Evolutionary conservation across 1,140 invertebrate species (phyloP), one percentile per base, ranked within the genome.

Genomic region (Heliconius congener): DNA sequence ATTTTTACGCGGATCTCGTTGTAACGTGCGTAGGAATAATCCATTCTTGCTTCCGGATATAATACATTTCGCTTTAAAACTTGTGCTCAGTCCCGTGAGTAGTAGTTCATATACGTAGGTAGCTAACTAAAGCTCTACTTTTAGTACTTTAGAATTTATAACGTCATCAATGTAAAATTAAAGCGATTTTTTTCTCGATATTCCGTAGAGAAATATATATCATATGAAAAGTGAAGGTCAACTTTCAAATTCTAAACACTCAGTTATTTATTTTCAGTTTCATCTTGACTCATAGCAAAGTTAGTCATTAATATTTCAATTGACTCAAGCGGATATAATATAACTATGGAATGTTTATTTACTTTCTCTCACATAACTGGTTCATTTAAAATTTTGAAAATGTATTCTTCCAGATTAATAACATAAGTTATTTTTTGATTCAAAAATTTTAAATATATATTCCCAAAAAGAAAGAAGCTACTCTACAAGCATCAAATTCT

Each of bases 301-400:
- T 90, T 90, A 91, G 85, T 91, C 90, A 91, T 82, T 85, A 87
- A 86, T 73, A 82, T 80, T 90, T 89, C 85, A 89, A 86, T 84
- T 90, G 89, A 90, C 77, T 91, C 87, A 90, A 84, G 71, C 82
- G 83, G 79, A 78, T 82, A 60, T 80, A 81, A 73, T 75, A 73
- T 81, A 66, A 30, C 27, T 66, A 81, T 81, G 50, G 75, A 46
- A 73, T 83, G 57, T 79, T 75, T 74, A 82, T 81, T 83, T 84
- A 86, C 83, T 85, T 85, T 85, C 84, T 83, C 84, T 76, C 8
- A 52, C 27, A 57, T 6, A 23, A 57, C 16, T 57, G 19, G 19
- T 57, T 8, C 19, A 16, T 66, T 16, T 11, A 30, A 27, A 66
- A 16, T 16, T 13, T 27, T 13, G 3, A 5, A 30, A 30, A 30